Percentiles rank a stretch among this genome's conserved stretches.
These are phyloP conservation scores for Drosophila obscura DNA, from an alignment of 1,140 invertebrate genomes.

Conservation along the genomic window DNA sequence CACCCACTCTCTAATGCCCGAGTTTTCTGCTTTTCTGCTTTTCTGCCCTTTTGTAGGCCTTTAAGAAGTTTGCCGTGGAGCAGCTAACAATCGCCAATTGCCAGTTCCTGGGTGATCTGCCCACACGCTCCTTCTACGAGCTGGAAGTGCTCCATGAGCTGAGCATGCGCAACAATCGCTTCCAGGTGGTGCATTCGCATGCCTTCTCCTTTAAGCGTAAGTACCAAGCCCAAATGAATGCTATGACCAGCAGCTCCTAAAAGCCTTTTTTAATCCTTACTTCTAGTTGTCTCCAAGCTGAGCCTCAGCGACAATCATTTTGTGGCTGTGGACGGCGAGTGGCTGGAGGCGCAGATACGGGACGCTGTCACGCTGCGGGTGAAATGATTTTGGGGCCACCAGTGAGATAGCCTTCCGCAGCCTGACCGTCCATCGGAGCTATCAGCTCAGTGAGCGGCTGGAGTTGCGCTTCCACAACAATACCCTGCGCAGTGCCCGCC, in stretches of 20 bases:
- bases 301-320: constrained; percentile 72
- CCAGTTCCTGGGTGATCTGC: constrained; percentile 85
- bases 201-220: constrained; percentile 85
- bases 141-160: constrained; percentile 88
- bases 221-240: not conserved
- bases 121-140: constrained; percentile 90
- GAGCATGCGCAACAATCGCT: constrained; percentile 86
- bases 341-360: constrained; percentile 69
- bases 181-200: constrained; percentile 84
- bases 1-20: too few species aligned
- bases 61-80: constrained; percentile 90
- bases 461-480: constrained; percentile 80
- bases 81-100: constrained; percentile 86
- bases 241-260: not conserved
- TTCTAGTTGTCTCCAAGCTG: constrained; percentile 69
- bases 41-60: constrained; percentile 83
- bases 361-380: constrained; percentile 63
- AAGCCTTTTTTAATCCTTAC: not conserved
- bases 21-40: too few species aligned
- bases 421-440: constrained; percentile 67
- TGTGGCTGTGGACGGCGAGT: constrained; percentile 67
- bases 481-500: constrained; percentile 48
- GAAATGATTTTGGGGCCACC: constrained; percentile 70
- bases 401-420: constrained; percentile 76
- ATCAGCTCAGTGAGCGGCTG: constrained; percentile 69